A percentile compares a stretch with the other conserved stretches of the same genome.
These are phyloP conservation scores for Tetrao urogallus DNA, from an alignment of 2,113 vertebrate genomes.

Conservation along the genomic window DNA sequence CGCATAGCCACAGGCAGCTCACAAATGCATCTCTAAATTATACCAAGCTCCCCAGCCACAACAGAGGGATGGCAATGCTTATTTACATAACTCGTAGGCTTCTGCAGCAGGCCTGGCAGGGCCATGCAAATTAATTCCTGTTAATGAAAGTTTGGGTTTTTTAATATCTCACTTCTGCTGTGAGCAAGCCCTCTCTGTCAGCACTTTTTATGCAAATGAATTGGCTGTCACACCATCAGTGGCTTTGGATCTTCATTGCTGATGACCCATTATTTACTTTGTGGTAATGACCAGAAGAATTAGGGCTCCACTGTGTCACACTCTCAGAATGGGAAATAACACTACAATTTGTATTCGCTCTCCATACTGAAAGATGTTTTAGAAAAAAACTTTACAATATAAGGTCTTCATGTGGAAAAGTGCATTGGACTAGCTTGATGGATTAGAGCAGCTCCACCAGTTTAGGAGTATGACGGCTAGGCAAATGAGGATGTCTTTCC, in stretches of 20 bases:
- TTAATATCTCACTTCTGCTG: constrained; percentile 2
- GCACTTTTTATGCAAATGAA: background rate
- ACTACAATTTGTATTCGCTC: background rate
- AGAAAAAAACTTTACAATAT: background rate
- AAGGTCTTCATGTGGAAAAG: background rate
- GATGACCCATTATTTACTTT: background rate
- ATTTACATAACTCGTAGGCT: background rate
- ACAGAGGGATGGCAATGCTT: background rate
- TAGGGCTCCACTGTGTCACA: background rate
- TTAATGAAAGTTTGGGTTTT: background rate
- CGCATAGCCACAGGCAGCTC: background rate
- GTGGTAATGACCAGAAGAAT: constrained; percentile 13
- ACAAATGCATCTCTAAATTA: background rate
- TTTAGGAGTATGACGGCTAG: background rate
- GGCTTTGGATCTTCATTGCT: background rate
- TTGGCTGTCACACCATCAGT: background rate
- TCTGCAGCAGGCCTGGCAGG: background rate
- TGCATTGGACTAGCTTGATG: background rate
- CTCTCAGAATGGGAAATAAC: background rate
- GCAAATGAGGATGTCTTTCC: background rate
- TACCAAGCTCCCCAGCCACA: background rate
- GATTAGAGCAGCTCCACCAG: background rate
- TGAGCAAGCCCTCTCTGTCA: background rate
- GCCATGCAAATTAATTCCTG: background rate
- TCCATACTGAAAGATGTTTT: background rate